Evolutionary conservation across 2,113 vertebrate species (phyloP).

Genomic region (Python bivittatus): DNA sequence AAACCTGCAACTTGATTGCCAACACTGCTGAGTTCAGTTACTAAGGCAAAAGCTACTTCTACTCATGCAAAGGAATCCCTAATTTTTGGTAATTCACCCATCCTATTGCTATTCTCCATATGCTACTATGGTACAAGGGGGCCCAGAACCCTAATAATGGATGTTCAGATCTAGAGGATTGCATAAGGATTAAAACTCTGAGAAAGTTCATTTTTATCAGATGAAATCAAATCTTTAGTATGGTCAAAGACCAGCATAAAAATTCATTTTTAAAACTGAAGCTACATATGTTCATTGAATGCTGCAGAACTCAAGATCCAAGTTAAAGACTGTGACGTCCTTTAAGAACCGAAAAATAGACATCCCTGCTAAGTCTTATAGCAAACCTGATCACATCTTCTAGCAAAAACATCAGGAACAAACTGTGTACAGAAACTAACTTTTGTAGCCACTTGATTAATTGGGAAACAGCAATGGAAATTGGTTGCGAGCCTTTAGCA

Average conservation of each 20-base stretch:
- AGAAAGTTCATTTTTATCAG: not conserved
- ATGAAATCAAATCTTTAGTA: too few species aligned
- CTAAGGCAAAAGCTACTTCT: not conserved
- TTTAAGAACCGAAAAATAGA: too few species aligned
- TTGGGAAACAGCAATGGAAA: not conserved
- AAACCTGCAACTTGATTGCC: not conserved
- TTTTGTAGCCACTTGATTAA: not conserved
- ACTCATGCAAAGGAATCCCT: not conserved
- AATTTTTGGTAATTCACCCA: not conserved
- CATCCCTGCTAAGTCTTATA: not conserved
- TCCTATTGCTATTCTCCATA: not conserved
- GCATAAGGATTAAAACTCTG: too few species aligned
- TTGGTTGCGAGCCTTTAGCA: not conserved
- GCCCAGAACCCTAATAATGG: not conserved
- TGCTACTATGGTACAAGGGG: not conserved
- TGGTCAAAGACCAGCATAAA: too few species aligned
- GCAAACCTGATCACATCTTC: not conserved
- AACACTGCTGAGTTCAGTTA: not conserved
- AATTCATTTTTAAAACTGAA: not conserved
- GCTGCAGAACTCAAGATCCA: not conserved
- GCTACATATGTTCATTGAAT: not conserved
- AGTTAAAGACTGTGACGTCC: not conserved
- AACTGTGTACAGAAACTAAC: not conserved
- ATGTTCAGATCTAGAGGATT: not conserved
- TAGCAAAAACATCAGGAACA: not conserved